These are phyloP conservation scores for Drosophila simulans DNA, from an alignment of 1,140 invertebrate species.

Conservation along the genomic window DNA sequence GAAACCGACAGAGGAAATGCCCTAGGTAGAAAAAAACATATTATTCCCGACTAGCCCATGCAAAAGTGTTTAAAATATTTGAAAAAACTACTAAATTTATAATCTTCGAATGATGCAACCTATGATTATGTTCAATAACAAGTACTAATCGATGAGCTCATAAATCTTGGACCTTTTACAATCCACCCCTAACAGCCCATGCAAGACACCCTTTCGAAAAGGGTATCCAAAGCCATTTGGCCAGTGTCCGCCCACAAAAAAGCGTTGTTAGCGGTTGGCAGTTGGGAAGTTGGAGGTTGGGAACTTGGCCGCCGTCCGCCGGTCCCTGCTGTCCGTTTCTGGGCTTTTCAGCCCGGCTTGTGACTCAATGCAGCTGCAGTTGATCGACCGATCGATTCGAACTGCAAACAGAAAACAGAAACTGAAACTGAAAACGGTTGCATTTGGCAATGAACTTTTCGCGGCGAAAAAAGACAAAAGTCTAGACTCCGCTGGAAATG, in stretches of 20 bases:
- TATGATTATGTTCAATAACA: background rate
- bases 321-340: constrained; percentile 26
- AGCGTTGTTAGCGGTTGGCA: constrained; percentile 39
- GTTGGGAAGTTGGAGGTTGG: constrained; percentile 59
- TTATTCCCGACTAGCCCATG: background rate
- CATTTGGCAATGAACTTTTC: constrained; percentile 83
- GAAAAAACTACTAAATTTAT: too few species aligned
- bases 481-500: constrained; percentile 45
- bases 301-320: constrained; percentile 38
- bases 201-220: constrained; percentile 22
- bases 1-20: constrained; percentile 2
- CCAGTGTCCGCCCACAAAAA: constrained; percentile 76
- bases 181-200: constrained; percentile 6
- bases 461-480: constrained; percentile 47
- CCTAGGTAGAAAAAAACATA: background rate
- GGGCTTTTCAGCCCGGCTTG: constrained; percentile 55
- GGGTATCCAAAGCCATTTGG: constrained; percentile 70
- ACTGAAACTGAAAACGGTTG: constrained; percentile 53
- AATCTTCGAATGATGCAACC: background rate
- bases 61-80: background rate
- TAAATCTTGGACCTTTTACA: background rate
- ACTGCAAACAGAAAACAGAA: constrained; percentile 18
- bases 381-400: constrained; percentile 68
- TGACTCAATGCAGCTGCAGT: constrained; percentile 75
- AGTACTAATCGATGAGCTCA: background rate